Percentiles rank a stretch among this genome's conserved stretches.
Conservation (phyloP, 2,113 vertebrate genomes). For the Gallinago undulata region DNA sequence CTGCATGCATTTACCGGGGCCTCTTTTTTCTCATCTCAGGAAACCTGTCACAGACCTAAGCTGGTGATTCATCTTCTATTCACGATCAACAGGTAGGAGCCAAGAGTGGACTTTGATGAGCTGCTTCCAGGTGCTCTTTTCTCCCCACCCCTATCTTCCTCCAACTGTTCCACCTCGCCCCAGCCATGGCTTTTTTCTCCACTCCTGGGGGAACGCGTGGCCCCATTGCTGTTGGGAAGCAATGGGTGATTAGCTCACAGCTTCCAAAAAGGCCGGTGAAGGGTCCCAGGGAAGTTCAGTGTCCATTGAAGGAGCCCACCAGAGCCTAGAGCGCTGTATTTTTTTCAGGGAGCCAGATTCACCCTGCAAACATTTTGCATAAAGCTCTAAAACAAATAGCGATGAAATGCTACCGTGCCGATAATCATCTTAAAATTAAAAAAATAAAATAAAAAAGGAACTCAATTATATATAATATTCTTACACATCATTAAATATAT, state of each 20-base stretch:
- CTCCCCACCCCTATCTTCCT: neutral
- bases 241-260: neutral
- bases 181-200: neutral
- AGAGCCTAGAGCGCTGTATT: neutral
- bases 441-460: too few species aligned
- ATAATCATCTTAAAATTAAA: neutral
- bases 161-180: neutral
- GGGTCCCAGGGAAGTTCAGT: neutral
- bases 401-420: neutral
- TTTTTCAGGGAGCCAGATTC: neutral
- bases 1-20: slow-evolving; percentile 71
- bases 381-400: neutral
- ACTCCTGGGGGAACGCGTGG: neutral
- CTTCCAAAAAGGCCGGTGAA: neutral
- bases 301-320: neutral
- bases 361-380: neutral
- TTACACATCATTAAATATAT: neutral
- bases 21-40: slow-evolving; percentile 84
- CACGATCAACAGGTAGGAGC: slow-evolving; percentile 81
- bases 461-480: neutral
- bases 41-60: slow-evolving; percentile 77
- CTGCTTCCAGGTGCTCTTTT: slow-evolving; percentile 66
- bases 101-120: slow-evolving; percentile 72
- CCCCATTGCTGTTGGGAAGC: neutral
- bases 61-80: slow-evolving; percentile 82